Evolutionary conservation across 1,140 invertebrate genomes (phyloP), one percentile per base, ranked within the genome.

Genomic region (Solenopsis fugax): DNA sequence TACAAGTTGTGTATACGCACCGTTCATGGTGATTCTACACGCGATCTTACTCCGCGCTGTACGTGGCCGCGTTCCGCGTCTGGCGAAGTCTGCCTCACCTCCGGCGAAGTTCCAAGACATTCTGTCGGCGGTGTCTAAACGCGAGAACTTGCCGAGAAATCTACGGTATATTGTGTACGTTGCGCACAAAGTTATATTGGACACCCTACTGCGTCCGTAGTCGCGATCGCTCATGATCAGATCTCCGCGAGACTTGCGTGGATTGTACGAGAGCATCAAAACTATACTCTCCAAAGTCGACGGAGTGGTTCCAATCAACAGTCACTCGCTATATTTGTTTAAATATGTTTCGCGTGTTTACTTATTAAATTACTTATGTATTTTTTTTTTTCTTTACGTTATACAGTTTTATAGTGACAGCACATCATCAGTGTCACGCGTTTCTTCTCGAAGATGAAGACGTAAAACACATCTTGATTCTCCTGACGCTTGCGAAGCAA

Each of bases 111-210:
- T 81, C 37, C 65, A 81, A 81, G 78, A 72, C 65, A 34, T 71
- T 72, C 78, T 72, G 78, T 72, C 50, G 52, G 21, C 50, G 78
- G 52, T 81, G 65, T 81, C 78, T 81, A 81, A 81, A 58, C 78
- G 78, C 18, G 76, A 24, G 37, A 81, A 81, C 34, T 69, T 45
- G 37, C 50, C 67, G 65, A 56, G 78, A 72, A 81, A 81, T 81
- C 65, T 56, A 34, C 16, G n/a, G 65, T 81, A 41, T 72, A 81
- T 81, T 81, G 78, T 81, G 65, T 72, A 56, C 13, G 65, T 72
- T 37, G 64, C 48, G 64, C 45, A 41, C 54, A 67, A 80, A 69
- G 34, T 72, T 81, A 81, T 81, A 81, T 71, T 48, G 34, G 56
- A 62, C 56, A 71, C 18, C 12, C 34, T 12, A 2, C 21, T 29